phyloP scores from a whole-genome alignment of 2,113 vertebrate species.

The Limnothrissa miodon region DNA sequence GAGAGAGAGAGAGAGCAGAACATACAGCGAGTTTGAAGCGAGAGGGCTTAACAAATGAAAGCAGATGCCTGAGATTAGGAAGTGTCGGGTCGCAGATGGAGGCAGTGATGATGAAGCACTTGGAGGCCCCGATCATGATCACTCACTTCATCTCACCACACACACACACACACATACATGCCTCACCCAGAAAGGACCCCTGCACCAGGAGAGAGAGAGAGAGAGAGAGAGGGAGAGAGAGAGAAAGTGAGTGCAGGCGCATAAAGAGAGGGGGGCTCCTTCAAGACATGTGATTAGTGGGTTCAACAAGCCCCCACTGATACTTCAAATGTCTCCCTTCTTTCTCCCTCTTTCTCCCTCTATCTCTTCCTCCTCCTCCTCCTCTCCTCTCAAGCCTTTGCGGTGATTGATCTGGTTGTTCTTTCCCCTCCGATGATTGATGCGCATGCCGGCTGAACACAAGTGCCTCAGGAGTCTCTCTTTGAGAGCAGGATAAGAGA shows the following conservation, averaged over 20 bases:
- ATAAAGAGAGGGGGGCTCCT: slow-evolving; percentile 46
- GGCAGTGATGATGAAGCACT: slow-evolving; percentile 89
- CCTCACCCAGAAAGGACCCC: neutral
- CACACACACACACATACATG: slow-evolving; percentile 25
- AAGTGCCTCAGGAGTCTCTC: slow-evolving; percentile 65
- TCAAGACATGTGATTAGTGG: slow-evolving; percentile 54
- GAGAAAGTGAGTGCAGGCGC: slow-evolving; percentile 26
- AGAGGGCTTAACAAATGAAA: slow-evolving; percentile 92
- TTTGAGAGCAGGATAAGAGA: slow-evolving; percentile 47
- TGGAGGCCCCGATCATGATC: slow-evolving; percentile 85
- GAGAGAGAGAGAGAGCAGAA: slow-evolving; percentile 36
- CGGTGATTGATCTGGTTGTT: slow-evolving; percentile 70
- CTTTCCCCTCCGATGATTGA: slow-evolving; percentile 64
- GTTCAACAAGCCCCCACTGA: slow-evolving; percentile 45
- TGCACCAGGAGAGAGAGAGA: neutral
- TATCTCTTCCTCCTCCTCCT: slow-evolving; percentile 28
- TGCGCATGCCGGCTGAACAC: slow-evolving; percentile 68
- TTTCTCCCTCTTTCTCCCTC: slow-evolving; percentile 34
- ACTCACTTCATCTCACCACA: slow-evolving; percentile 76
- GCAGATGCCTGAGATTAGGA: slow-evolving; percentile 97
- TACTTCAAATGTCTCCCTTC: neutral
- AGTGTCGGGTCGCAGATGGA: slow-evolving; percentile 88
- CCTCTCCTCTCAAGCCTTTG: slow-evolving; percentile 32
- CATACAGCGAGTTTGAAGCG: slow-evolving; percentile 74
- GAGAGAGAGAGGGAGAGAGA: slow-evolving; percentile 34